Percentiles rank a stretch among this genome's conserved stretches.
These are phyloP conservation scores for Aporophyla lueneburgensis DNA, from an alignment of 2,888 invertebrate genomes.

Conservation along the genomic window DNA sequence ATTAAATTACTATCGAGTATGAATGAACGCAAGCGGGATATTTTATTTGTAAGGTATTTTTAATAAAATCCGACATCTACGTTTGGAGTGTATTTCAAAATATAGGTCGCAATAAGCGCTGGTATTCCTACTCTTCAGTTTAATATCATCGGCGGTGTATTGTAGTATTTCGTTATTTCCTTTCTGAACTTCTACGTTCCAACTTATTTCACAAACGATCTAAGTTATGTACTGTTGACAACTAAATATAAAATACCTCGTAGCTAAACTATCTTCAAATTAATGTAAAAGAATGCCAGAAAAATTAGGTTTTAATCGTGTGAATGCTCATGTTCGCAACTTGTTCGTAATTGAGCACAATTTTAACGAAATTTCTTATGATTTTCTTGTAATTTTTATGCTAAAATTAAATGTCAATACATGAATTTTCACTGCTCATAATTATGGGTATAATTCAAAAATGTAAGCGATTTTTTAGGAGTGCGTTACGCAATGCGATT, in stretches of 20 bases:
- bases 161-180: background rate
- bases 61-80: background rate
- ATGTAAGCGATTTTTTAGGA: background rate
- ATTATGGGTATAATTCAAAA: background rate
- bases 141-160: background rate
- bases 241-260: background rate
- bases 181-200: background rate
- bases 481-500: background rate
- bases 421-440: background rate
- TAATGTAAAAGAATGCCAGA: background rate
- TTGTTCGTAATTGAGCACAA: background rate
- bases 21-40: background rate
- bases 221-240: too few relatives aligned
- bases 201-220: background rate
- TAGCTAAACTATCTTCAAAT: background rate
- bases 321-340: background rate
- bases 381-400: background rate
- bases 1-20: background rate
- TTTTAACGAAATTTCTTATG: background rate
- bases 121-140: background rate
- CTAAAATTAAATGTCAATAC: background rate
- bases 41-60: slow-evolving; percentile 9
- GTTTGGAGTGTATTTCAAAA: background rate
- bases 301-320: background rate
- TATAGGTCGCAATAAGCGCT: too few relatives aligned